Conservation (phyloP, 2,888 invertebrate species). For the Oscheius sp. region DNA sequence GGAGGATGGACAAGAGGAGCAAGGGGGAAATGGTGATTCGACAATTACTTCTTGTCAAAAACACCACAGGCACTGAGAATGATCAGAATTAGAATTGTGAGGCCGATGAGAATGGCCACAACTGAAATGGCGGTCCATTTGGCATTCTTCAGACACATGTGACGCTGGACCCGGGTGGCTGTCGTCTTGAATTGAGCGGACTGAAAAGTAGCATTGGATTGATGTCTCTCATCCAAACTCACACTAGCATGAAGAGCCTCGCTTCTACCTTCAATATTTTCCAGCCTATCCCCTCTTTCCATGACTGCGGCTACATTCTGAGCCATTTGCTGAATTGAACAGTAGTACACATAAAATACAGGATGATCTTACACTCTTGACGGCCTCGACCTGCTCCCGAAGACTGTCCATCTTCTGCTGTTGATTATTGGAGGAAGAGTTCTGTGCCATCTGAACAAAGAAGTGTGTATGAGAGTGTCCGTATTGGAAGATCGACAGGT, state of each 20-base stretch:
- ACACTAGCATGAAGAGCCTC: conserved; percentile 63
- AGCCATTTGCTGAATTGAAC: conserved; percentile 66
- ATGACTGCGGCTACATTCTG: conserved; percentile 68
- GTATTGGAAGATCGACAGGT: background rate
- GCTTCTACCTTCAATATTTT: conserved; percentile 63
- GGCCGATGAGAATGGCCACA: conserved; percentile 42
- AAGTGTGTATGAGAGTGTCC: background rate
- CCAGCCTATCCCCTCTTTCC: conserved; percentile 70
- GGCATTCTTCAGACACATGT: conserved; percentile 67
- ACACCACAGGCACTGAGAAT: conserved; percentile 46
- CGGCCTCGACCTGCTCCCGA: conserved; percentile 51
- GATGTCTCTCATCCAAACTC: conserved; percentile 8
- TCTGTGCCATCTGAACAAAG: conserved; percentile 41
- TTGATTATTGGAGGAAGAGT: conserved; percentile 30
- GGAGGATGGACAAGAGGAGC: background rate
- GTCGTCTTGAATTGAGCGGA: conserved; percentile 65
- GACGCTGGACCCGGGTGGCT: conserved; percentile 69
- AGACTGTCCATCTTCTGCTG: conserved; percentile 41
- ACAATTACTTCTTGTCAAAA: conserved; percentile 36
- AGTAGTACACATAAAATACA: background rate
- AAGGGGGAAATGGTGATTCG: background rate
- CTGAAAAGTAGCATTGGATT: conserved; percentile 38
- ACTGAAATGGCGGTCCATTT: conserved; percentile 70
- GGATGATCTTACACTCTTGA: conserved; percentile 46
- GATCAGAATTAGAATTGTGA: conserved; percentile 43